A percentile compares a stretch with the other conserved stretches of the same genome.
Conservation (phyloP, 2,888 invertebrate genomes). For the Adelognathus sp. region DNA sequence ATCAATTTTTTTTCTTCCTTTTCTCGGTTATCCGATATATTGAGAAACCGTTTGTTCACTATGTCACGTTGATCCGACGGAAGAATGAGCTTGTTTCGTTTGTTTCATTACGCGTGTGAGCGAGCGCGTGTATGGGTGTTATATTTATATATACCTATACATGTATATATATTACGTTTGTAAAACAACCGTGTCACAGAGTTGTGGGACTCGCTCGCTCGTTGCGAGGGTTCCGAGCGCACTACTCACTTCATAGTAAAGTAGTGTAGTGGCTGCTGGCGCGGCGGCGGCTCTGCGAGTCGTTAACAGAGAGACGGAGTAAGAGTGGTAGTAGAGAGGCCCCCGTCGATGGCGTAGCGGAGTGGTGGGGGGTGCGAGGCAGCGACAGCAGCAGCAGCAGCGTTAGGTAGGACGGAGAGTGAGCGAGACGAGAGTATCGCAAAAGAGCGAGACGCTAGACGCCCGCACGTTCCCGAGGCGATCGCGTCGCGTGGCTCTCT, state of each 20-base stretch:
- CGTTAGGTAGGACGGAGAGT: constrained; percentile 43
- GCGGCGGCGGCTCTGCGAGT: constrained; percentile 32
- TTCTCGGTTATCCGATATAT: neutral
- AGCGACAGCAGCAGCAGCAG: no score
- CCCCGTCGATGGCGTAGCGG: neutral
- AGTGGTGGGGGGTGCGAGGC: neutral
- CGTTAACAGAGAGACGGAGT: constrained; percentile 42
- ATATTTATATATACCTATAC: neutral
- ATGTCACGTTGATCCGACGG: neutral
- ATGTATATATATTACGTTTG: neutral
- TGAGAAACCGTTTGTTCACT: no score
- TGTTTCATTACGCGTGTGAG: neutral
- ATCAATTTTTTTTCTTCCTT: neutral
- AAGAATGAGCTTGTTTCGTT: constrained; percentile 2
- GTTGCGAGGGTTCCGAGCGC: constrained; percentile 54
- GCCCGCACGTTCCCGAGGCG: constrained; percentile 57
- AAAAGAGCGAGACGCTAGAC: constrained; percentile 43
- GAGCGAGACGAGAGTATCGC: neutral
- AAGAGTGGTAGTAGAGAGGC: neutral
- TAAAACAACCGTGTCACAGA: constrained; percentile 3
- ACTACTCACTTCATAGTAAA: constrained; percentile 53
- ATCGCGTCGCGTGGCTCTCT: constrained; percentile 60
- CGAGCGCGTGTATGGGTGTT: no score
- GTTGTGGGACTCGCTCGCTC: constrained; percentile 16
- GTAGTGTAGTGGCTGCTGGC: constrained; percentile 54